phyloP scores from a whole-genome alignment of 2,113 vertebrate species.

The Atlantisia rogersi region DNA sequence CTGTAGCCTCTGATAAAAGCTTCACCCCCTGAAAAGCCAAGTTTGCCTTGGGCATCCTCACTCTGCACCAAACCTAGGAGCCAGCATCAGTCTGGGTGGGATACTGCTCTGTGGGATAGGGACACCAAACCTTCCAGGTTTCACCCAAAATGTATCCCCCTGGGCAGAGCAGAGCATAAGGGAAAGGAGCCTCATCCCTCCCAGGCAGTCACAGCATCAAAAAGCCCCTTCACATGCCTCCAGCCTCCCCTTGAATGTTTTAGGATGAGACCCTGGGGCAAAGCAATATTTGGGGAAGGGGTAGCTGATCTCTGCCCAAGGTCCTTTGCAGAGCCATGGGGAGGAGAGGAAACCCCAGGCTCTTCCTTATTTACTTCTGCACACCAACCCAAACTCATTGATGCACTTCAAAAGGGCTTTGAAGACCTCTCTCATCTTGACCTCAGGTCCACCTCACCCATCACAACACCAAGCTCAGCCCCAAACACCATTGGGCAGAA shows the following conservation, averaged over 20 bases:
- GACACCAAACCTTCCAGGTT: not conserved
- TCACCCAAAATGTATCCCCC: not conserved
- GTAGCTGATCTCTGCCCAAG: not conserved
- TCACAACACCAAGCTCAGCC: not conserved
- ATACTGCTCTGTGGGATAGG: not conserved
- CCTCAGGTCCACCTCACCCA: not conserved
- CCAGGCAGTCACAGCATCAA: not conserved
- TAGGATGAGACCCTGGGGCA: not conserved
- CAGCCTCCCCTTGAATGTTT: not conserved
- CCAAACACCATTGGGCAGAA: not conserved
- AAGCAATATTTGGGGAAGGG: not conserved
- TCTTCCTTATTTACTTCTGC: not conserved
- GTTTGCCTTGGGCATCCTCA: not conserved
- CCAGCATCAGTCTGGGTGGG: not conserved
- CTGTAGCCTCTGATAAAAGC: not conserved
- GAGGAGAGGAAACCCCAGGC: not conserved
- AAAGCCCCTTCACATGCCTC: fast-evolving
- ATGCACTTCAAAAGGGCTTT: not conserved
- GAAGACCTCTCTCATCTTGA: not conserved
- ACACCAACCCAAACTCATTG: not conserved
- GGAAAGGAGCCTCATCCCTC: not conserved
- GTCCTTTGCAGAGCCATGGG: not conserved
- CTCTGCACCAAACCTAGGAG: not conserved
- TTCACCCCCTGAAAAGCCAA: fast-evolving
- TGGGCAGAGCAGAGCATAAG: not conserved